These are phyloP conservation scores for Drosophila albomicans DNA, from an alignment of 1,140 invertebrate genomes.

Conservation along the genomic window DNA sequence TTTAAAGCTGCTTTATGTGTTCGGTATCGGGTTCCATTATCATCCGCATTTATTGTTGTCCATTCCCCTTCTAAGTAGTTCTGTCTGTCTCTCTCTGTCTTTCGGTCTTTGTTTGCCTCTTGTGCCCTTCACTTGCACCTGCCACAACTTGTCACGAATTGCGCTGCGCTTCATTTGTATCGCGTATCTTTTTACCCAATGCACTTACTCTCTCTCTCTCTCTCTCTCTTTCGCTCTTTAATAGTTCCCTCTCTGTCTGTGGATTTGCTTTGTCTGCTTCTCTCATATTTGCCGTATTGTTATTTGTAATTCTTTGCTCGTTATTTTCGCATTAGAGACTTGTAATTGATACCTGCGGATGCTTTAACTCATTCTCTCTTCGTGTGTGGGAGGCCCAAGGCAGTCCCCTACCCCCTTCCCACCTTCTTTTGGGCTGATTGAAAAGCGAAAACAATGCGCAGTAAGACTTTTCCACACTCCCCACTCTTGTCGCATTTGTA, in stretches of 20 bases:
- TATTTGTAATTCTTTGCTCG: slow-evolving; percentile 67
- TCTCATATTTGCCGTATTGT: slow-evolving; percentile 49
- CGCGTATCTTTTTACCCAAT: slow-evolving; percentile 24
- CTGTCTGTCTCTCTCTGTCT: slow-evolving; percentile 18
- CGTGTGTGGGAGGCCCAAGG: slow-evolving; percentile 43
- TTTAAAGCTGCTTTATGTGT: slow-evolving; percentile 26
- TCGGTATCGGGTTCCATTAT: slow-evolving; percentile 12
- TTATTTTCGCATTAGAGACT: slow-evolving; percentile 78
- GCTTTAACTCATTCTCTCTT: slow-evolving; percentile 39
- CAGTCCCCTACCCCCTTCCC: slow-evolving; percentile 10
- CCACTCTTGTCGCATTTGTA: slow-evolving; percentile 51
- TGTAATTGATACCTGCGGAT: slow-evolving; percentile 75
- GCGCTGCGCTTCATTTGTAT: slow-evolving; percentile 53
- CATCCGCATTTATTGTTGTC: slow-evolving; percentile 26
- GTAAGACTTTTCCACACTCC: slow-evolving; percentile 25
- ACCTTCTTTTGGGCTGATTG: neutral
- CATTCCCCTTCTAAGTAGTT: neutral
- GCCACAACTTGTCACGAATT: slow-evolving; percentile 47
- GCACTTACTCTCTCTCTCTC: neutral
- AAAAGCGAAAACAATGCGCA: slow-evolving; percentile 49
- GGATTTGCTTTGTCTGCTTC: slow-evolving; percentile 35
- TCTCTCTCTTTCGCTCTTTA: neutral
- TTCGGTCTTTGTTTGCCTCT: slow-evolving; percentile 6
- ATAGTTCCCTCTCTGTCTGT: neutral
- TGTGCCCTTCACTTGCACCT: slow-evolving; percentile 36